Evolutionary conservation across 2,888 invertebrate genomes (phyloP).

Genomic region (Aspidiotus rigidus): DNA sequence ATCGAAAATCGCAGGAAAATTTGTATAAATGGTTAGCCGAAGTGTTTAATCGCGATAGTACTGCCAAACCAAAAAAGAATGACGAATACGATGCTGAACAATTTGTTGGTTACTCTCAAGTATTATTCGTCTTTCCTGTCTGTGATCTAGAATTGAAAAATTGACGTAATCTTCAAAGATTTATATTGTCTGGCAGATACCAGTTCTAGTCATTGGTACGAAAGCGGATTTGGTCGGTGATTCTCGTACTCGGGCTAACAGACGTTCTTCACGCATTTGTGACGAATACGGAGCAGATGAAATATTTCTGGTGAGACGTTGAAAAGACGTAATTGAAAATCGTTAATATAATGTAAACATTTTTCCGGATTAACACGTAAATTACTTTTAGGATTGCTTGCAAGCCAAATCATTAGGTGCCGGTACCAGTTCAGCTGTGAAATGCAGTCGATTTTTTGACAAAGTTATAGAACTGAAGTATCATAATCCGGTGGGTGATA

Average conservation of each 20-base stretch:
- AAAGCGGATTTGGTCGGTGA: slow-evolving; percentile 80
- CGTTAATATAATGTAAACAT: neutral
- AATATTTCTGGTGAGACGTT: slow-evolving; percentile 60
- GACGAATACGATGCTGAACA: slow-evolving; percentile 77
- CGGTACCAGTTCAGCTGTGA: slow-evolving; percentile 88
- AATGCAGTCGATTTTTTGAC: slow-evolving; percentile 88
- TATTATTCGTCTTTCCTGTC: slow-evolving; percentile 38
- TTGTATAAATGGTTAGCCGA: slow-evolving; percentile 88
- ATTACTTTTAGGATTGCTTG: slow-evolving; percentile 48
- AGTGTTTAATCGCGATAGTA: slow-evolving; percentile 66
- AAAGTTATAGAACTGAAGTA: slow-evolving; percentile 58
- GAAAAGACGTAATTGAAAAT: neutral
- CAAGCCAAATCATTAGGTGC: slow-evolving; percentile 74
- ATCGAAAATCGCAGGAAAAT: slow-evolving; percentile 90
- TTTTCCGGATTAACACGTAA: neutral
- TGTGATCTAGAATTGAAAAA: neutral
- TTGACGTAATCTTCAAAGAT: no score
- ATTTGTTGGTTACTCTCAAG: slow-evolving; percentile 71
- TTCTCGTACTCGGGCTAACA: slow-evolving; percentile 54
- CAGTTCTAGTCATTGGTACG: slow-evolving; percentile 88
- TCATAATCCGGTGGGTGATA: slow-evolving; percentile 35
- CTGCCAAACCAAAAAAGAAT: slow-evolving; percentile 41
- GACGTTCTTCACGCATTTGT: slow-evolving; percentile 61
- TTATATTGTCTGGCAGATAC: slow-evolving; percentile 54
- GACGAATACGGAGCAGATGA: slow-evolving; percentile 90